Evolutionary conservation across 1,140 invertebrate species (phyloP), one percentile per base, ranked within the genome.

Genomic region (Chrysoperla carnea): DNA sequence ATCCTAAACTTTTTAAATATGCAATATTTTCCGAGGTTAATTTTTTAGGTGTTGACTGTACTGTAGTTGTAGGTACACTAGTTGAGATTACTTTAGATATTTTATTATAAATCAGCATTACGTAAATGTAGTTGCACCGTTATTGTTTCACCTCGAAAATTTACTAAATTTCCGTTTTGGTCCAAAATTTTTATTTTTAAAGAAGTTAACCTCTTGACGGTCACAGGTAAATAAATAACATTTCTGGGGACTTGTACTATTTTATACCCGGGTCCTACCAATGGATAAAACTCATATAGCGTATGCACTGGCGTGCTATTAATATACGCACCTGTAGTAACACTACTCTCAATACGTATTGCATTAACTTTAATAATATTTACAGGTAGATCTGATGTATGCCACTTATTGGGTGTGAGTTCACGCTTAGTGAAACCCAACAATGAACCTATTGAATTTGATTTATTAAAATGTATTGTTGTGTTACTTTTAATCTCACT

Each of bases 211-310:
- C 15, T 36, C 4, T 40, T 45, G 3, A 42, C 44, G 35, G 47
- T 54, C 11, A 60, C 44, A 41, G 47, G 55, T 43, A 56, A 43
- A 51, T 59, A 60, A 46, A 59, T 60, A 29, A 58, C 48, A 27
- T 53, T 48, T 7, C n/a, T 23, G 9, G 52, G 51, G 28, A 36
- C 44, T 52, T 59, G 52, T 8, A 50, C 43, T 39, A 54, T 50
- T 47, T 54, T 53, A 50, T 50, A 57, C 12, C 48, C 50, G 11
- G 51, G 46, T 27, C 46, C 42, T 29, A 55, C 48, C 8, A 33
- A 40, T 12, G 48, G 44, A 29, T 48, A 52, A 49, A 60, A 57
- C 37, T 55, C 43, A 43, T 58, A 51, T 38, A 59, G 48, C 15
- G 45, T 53, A 44, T 57, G 53, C 8, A 42, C 47, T 33, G 37